Evolutionary conservation across 2,888 invertebrate species (phyloP).

Genomic region (Agonopterix arenella): DNA sequence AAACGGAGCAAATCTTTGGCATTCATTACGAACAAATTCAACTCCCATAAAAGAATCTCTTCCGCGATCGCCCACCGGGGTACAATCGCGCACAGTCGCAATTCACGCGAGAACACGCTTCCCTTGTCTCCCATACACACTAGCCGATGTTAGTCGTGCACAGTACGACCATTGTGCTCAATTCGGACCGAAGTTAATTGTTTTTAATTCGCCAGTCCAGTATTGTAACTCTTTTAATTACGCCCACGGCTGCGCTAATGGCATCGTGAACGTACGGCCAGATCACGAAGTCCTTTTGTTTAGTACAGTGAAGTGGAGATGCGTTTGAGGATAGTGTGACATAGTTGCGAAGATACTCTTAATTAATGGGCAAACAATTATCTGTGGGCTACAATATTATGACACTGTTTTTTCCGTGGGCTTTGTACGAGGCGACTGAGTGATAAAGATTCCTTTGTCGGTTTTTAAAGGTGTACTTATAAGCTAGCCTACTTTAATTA

Average conservation of each 20-base stretch:
- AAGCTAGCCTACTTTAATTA: too few relatives aligned
- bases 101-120: constrained; percentile 16
- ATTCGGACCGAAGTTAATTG: constrained; percentile 67
- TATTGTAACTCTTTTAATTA: constrained; percentile 74
- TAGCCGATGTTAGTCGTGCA: constrained; percentile 41
- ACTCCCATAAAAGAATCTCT: constrained; percentile 26
- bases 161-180: constrained; percentile 61
- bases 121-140: not conserved
- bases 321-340: constrained; percentile 19
- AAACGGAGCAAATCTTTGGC: too few relatives aligned
- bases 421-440: too few relatives aligned
- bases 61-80: constrained; percentile 18
- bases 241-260: constrained; percentile 67
- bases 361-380: too few relatives aligned
- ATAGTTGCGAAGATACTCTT: too few relatives aligned
- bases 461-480: too few relatives aligned
- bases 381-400: not conserved
- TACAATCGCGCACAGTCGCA: constrained; percentile 24
- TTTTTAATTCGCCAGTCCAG: constrained; percentile 68
- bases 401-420: too few relatives aligned
- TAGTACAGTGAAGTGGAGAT: constrained; percentile 46
- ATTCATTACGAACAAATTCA: constrained; percentile 4
- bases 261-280: constrained; percentile 52
- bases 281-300: constrained; percentile 54
- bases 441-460: too few relatives aligned